Evolutionary conservation across 2,113 vertebrate species (phyloP).

Genomic region (Nymphicus hollandicus): DNA sequence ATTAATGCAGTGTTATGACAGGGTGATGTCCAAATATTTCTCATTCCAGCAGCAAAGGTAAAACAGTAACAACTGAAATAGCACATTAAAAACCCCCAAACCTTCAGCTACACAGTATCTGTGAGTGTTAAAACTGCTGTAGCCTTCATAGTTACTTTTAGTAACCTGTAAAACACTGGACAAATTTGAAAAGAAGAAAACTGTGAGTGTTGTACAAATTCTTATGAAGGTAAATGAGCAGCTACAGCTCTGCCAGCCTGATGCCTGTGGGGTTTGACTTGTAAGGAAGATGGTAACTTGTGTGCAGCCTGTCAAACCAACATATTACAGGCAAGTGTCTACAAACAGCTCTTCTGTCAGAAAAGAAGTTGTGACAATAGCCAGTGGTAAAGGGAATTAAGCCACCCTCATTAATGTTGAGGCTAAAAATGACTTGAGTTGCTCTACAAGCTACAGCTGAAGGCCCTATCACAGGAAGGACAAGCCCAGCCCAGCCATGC

Average conservation of each 20-base stretch:
- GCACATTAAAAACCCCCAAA: not conserved
- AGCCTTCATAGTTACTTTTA: slow-evolving; percentile 21
- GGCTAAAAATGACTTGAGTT: not conserved
- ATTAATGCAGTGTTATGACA: not conserved
- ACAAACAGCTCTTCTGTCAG: not conserved
- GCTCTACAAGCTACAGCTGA: not conserved
- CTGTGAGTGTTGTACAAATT: not conserved
- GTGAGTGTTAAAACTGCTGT: not conserved
- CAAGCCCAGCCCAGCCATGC: not conserved
- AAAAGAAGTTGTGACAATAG: not conserved
- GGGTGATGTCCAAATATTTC: slow-evolving; percentile 7
- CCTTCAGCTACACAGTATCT: not conserved
- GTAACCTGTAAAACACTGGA: slow-evolving; percentile 2
- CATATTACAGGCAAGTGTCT: not conserved
- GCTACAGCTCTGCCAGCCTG: not conserved
- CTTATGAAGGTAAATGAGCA: not conserved
- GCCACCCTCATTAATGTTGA: not conserved
- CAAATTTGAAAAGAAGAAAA: not conserved
- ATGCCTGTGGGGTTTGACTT: not conserved
- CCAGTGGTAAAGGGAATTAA: not conserved
- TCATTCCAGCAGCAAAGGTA: not conserved
- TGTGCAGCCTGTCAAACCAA: not conserved
- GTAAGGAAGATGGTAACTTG: not conserved
- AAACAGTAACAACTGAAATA: slow-evolving; percentile 32
- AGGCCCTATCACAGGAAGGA: not conserved